Base-by-base conservation (phyloP, 2,888 invertebrate genomes). In the Caenorhabditis zanzibari region DNA sequence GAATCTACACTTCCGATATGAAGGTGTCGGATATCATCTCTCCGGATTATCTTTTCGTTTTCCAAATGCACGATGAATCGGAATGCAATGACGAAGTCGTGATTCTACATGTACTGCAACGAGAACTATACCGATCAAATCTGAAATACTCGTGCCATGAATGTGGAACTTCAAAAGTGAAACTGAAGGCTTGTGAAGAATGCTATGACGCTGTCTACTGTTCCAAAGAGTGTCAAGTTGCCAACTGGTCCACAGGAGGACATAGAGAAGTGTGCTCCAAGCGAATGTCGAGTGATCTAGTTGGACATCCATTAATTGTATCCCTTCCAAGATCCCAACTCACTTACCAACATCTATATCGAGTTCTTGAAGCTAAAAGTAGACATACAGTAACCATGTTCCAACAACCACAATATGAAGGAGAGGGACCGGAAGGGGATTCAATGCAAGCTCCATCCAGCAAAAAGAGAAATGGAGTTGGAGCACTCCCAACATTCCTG, bases 141-240 rank as follows among this genome's bases (percentile, higher is more conserved):
- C 66, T 85, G 9, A 82, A 82, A 79, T 88, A 89, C 64, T 44
- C 74, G 10, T 90, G 87, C 74, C 86, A 75, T 49, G 87, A 69
- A 81, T 90, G 73, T 93, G 94, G 90, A 88, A 92, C 26, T 32
- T 69, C 35, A 16, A 58, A 85, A 58, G 66, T 68, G 35, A 75
- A 81, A 47, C 76, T 89, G 72, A 85, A 86, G 59, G 91, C 91
- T 63, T 94, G 94, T 88, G 92, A 92, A 32, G 93, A 92, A 52
- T 94, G 94, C 89, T 93, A 92, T 87, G 92, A 93, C 85, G 93
- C 92, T 3, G 93, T 93, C 82, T 94, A 94, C 91, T 94, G 94
- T 89, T 92, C 93, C 88, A 92, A 93, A 75, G 85, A 89, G 1
- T 94, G 94, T 90, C 93, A 94, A 89, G 91, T 90, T 75, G 88